Evolutionary conservation across 1,140 invertebrate genomes (phyloP), one percentile per base, ranked within the genome.

Genomic region (Pomacea maculata): DNA sequence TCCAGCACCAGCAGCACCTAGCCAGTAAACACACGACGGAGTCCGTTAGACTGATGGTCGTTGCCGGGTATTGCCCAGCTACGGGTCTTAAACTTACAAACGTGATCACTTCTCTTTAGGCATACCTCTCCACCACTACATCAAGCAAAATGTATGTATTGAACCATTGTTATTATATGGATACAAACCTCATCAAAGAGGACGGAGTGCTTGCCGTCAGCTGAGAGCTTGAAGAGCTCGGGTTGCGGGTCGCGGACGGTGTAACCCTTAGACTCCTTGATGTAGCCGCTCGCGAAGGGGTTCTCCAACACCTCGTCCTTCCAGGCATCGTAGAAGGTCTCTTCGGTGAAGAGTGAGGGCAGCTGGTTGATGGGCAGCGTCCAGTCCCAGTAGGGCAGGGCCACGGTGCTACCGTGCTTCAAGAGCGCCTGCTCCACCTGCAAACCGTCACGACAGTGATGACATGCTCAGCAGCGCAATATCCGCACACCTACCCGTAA

Each of bases 351-450:
- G 21, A 84, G 25, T 1, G 25, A n/a, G 8, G 83, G 83, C 61
- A 84, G 54, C 21, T 34, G 57, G 3, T 14, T 80, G 21, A 78
- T 61, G 19, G 83, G 83, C 11, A 73, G 21, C 4, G 78, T 74
- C 83, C 83, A 84, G 75, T 83, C 83, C 83, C 83, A 83, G 77
- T 83, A 83, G 9, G 83, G 80, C 61, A 83, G n/a, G 0, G 83
- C 83, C 11, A 81, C 79, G 63, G 63, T 73, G 25, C 71, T 67
- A 17, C 79, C 82, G 61, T 83, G 82, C 55, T n/a, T 71, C 15
- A 61, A 21, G 54, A 83, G 29, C 21, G 83, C 80, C 29, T 83
- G 73, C 52, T 80, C 78, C 19, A 82, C 80, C 72, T 79, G 79
- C 15, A 80, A 21, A 12, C 65, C 67, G 12, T 11, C 21, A 34